A percentile compares a stretch with the other conserved stretches of the same genome.
These are phyloP conservation scores for Pelusios castaneus DNA, from an alignment of 2,113 vertebrate species.

Conservation along the genomic window DNA sequence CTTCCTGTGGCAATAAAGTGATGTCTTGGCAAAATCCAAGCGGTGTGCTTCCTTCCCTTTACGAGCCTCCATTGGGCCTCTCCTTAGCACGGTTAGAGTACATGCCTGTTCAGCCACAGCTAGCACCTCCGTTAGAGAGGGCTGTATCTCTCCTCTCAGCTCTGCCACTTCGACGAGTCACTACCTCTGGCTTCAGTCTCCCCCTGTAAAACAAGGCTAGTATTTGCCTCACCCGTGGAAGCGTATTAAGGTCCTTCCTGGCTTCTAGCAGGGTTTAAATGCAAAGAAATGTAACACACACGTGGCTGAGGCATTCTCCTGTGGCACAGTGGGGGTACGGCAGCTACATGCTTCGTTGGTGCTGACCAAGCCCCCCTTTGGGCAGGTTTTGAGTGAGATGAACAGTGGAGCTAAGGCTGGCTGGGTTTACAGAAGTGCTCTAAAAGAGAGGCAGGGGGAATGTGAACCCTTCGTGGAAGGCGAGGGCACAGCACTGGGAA, in stretches of 20 bases:
- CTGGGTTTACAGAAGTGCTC: not conserved
- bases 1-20: not conserved
- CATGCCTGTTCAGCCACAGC: not conserved
- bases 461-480: not conserved
- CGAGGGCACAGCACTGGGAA: not conserved
- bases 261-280: not conserved
- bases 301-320: too few species aligned
- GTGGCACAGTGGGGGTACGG: too few species aligned
- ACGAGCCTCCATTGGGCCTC: too few species aligned
- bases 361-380: too few species aligned
- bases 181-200: not conserved
- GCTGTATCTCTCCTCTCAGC: too few species aligned
- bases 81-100: not conserved
- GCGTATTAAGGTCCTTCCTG: not conserved
- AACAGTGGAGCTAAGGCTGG: too few species aligned
- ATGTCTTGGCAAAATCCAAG: not conserved
- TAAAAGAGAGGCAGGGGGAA: not conserved
- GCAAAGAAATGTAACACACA: not conserved
- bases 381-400: not conserved
- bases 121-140: too few species aligned
- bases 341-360: too few species aligned
- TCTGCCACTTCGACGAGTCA: not conserved
- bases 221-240: not conserved
- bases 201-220: not conserved
- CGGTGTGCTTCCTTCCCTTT: not conserved